Base-by-base conservation (phyloP, 2,797 vertebrate genomes). In the Gymnopithys bicolor region DNA sequence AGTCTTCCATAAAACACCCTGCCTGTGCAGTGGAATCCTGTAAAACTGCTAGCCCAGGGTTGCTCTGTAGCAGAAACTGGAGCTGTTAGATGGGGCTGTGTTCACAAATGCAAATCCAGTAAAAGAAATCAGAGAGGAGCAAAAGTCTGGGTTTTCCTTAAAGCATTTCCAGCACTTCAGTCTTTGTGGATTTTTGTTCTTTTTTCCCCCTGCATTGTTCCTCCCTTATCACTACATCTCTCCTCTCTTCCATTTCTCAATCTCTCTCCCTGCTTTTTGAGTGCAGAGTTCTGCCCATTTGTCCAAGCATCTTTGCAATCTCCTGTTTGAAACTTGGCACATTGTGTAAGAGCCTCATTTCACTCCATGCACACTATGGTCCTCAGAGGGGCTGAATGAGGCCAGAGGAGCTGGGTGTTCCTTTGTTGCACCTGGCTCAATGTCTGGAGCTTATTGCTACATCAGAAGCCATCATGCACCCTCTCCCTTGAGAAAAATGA, bases 121-220 rank as follows among this genome's bases (percentile, higher is more conserved):
- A 55, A 63, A 77, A 70, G 7, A 66, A 41, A 66, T 13, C 13
- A 48, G n/a, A 46, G 23, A 64, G 27, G 19, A 59, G 19, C 14
- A 84, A 59, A 23, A 67, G 5, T 13, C 22, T 73, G 27, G 30
- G 10, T 85, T 77, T 81, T 71, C 58, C 62, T 73, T 37, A 62
- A 89, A 84, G 18, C 10, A 19, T 71, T 84, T 68, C 30, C 30
- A 58, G 5, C 11, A 19, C 6, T 84, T 49, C 11, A 18, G n/a
- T 53, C 30, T 78, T 84, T 9, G 4, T 11, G 4, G 5, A 53
- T 81, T 55, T 66, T 45, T 76, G 28, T 33, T 52, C 3, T 11
- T 30, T 5, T 10, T 10, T 4, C 18, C 0, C 21, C 4, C 15
- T 3, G 1, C 1, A 10, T 45, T 63, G 16, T 53, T 75, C 14